Evolutionary conservation across 2,888 invertebrate species (phyloP).

Genomic region (Pristionchus maxplancki): DNA sequence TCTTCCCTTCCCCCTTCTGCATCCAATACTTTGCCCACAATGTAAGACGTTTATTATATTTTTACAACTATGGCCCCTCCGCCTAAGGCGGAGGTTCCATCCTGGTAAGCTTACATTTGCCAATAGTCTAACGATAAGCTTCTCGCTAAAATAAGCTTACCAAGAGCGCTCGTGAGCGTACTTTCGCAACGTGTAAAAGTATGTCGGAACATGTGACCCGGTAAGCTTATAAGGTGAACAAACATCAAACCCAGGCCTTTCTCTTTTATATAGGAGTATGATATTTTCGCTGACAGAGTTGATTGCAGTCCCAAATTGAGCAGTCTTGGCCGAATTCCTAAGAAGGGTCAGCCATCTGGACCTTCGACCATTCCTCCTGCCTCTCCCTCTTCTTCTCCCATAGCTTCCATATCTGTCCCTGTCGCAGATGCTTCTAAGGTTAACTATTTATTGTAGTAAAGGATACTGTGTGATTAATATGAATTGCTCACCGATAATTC

Average conservation of each 20-base stretch:
- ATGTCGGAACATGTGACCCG: no score
- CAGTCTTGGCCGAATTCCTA: constrained; percentile 19
- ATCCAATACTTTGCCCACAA: background rate
- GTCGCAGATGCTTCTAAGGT: background rate
- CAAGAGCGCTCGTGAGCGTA: no score
- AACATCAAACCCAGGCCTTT: no score
- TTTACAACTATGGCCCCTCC: no score
- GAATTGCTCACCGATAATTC: background rate
- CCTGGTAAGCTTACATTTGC: no score
- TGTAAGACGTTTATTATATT: background rate
- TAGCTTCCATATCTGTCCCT: background rate
- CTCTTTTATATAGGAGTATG: no score
- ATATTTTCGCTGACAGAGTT: no score
- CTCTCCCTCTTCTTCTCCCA: background rate
- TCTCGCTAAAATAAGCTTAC: no score
- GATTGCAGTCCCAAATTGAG: constrained; percentile 21
- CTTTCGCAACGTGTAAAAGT: no score
- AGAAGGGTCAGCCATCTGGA: background rate
- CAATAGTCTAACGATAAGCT: no score
- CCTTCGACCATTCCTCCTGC: background rate
- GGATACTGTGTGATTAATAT: background rate
- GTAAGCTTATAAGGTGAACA: no score
- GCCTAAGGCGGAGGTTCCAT: no score
- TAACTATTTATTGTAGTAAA: background rate
- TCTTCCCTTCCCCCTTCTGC: background rate